A percentile compares a stretch with the other conserved stretches of the same genome.
These are phyloP conservation scores for Botrylloides violaceus DNA, from an alignment of 23 tunicate species.

Conservation along the genomic window DNA sequence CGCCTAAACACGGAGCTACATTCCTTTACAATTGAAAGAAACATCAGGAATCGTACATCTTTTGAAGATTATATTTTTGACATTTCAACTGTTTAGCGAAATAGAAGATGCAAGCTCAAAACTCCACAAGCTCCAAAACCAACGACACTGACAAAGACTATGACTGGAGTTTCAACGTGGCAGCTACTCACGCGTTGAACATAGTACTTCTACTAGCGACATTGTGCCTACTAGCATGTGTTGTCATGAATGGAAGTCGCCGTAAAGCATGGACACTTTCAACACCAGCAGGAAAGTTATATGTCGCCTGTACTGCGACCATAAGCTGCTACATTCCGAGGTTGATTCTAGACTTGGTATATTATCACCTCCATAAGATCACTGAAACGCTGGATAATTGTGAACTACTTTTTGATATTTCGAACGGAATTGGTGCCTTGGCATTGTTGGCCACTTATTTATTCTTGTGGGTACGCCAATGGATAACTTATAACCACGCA, in stretches of 20 bases:
- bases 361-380: neutral
- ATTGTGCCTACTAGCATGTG: neutral
- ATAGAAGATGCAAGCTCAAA: no score
- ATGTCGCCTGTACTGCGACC: neutral
- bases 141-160: no score
- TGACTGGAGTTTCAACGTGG: no score
- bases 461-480: slow-evolving; percentile 8
- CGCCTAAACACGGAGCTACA: no score
- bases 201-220: neutral
- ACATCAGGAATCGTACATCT: no score
- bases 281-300: neutral
- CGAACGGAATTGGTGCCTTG: neutral
- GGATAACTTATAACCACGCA: neutral
- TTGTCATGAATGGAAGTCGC: neutral
- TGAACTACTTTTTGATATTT: neutral
- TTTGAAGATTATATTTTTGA: no score
- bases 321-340: neutral
- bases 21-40: no score
- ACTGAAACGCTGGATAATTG: neutral
- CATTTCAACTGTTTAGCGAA: no score
- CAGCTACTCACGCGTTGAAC: neutral
- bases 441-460: neutral
- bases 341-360: neutral
- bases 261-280: neutral
- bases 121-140: no score